Evolutionary conservation across 1,140 invertebrate species (phyloP), one percentile per base, ranked within the genome.

Genomic region (Philaenus spumarius): DNA sequence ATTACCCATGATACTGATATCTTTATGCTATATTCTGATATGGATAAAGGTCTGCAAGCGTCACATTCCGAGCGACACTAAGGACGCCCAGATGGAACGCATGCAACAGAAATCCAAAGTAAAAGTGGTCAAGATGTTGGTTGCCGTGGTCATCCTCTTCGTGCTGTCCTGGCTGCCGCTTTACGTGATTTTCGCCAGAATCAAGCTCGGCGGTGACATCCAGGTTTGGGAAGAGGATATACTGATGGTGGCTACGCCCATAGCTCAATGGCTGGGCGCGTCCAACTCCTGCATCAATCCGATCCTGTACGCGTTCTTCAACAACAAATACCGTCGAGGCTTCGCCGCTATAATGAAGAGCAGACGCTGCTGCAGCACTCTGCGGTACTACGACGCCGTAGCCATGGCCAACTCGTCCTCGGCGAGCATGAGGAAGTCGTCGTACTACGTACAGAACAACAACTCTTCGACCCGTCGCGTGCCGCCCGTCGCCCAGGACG

Each of bases 271-370:
- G 95, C 77, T 98, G 1, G 95, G 94, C 0, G 85, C 92, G 0
- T 93, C 93, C 17, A 98, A 98, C 72, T 95, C 92, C 24, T 97
- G 93, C 78, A 93, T 98, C 65, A 98, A 98, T 75, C 96, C 96
- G 0, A 87, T 97, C 42, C 81, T 98, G n/a, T 98, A 98, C 73
- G 93, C 94, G 0, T 95, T 93, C 72, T 96, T 97, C 76, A 97
- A 96, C 72, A 93, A 95, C 65, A 97, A 97, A 71, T 98, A 95
- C 71, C 79, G 94, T 1, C 85, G 89, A 39, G 95, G 95, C 1
- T 98, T 97, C 73, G 82, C 89, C 2, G 90, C 90, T 7, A 90
- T 96, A 24, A 79, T 95, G 1, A 87, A 89, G 69, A 90, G 87
- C 62, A 79, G 86, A 24, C 82, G 83, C 58, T 93, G 90, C 73